These are phyloP conservation scores for Campoplex nolae DNA, from an alignment of 2,888 invertebrate species.

Conservation along the genomic window DNA sequence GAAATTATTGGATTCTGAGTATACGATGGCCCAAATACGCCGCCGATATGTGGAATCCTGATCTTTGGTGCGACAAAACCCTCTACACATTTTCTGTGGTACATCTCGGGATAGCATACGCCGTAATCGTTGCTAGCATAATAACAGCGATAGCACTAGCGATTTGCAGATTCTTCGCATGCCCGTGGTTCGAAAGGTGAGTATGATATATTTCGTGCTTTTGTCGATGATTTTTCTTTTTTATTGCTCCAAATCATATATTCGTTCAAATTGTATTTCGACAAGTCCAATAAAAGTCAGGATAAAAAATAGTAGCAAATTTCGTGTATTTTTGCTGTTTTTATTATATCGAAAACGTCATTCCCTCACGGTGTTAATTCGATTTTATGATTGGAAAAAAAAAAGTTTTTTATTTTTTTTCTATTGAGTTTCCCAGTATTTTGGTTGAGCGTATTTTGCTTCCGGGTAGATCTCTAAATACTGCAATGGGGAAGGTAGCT, in stretches of 20 bases:
- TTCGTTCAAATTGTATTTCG: too few relatives aligned
- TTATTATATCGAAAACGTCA: too few relatives aligned
- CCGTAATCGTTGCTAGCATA: slow-evolving; percentile 86
- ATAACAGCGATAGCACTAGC: slow-evolving; percentile 87
- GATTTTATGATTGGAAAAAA: too few relatives aligned
- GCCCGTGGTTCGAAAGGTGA: slow-evolving; percentile 88
- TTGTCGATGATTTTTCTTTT: neutral
- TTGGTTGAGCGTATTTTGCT: slow-evolving; percentile 40
- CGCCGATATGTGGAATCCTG: slow-evolving; percentile 90
- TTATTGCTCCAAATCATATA: neutral
- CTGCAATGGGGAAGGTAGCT: slow-evolving; percentile 45
- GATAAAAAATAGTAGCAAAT: too few relatives aligned
- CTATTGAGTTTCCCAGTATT: slow-evolving; percentile 2
- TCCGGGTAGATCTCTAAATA: slow-evolving; percentile 47
- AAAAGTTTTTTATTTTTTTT: too few relatives aligned
- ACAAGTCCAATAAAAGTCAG: too few relatives aligned
- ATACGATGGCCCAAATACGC: slow-evolving; percentile 92
- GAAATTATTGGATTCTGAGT: slow-evolving; percentile 91
- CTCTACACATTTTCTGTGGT: slow-evolving; percentile 92
- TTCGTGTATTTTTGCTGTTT: too few relatives aligned
- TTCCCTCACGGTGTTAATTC: too few relatives aligned
- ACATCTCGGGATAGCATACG: slow-evolving; percentile 90
- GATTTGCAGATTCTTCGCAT: slow-evolving; percentile 90
- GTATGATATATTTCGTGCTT: slow-evolving; percentile 30
- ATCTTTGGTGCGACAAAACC: slow-evolving; percentile 92